Percentiles rank a stretch among this genome's conserved stretches.
These are phyloP conservation scores for Cydia fagiglandana DNA, from an alignment of 1,140 invertebrate genomes.

Conservation along the genomic window DNA sequence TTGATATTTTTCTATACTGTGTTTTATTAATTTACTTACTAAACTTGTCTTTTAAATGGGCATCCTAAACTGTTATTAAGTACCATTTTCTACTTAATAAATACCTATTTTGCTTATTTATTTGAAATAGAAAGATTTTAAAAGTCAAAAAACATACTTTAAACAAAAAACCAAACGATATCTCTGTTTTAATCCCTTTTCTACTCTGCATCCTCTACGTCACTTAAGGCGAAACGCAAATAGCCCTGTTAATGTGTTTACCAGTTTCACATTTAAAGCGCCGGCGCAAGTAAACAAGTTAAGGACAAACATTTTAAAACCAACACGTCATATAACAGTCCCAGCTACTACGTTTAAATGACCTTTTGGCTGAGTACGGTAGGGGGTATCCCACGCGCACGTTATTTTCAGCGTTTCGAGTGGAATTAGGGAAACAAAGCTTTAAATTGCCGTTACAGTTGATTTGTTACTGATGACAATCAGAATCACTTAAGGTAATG, in stretches of 20 bases:
- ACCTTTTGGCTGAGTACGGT: background rate
- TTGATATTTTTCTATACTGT: no score
- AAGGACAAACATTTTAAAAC: background rate
- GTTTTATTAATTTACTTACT: no score
- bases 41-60: no score
- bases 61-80: no score
- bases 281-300: slow-evolving; percentile 28
- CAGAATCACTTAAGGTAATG: slow-evolving; percentile 1
- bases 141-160: background rate
- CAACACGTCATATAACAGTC: background rate
- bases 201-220: slow-evolving; percentile 44
- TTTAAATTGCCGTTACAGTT: slow-evolving; percentile 9
- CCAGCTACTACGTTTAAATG: background rate
- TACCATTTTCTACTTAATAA: no score
- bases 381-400: slow-evolving; percentile 13
- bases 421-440: slow-evolving; percentile 13
- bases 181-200: slow-evolving; percentile 23
- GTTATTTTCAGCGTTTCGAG: slow-evolving; percentile 6
- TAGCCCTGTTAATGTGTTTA: slow-evolving; percentile 66
- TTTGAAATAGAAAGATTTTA: background rate
- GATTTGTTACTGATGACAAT: slow-evolving; percentile 32
- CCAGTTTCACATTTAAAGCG: slow-evolving; percentile 60
- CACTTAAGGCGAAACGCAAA: slow-evolving; percentile 61
- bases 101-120: background rate
- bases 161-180: background rate